These are phyloP conservation scores for Gopherus flavomarginatus DNA, from an alignment of 2,113 vertebrate species.

Conservation along the genomic window DNA sequence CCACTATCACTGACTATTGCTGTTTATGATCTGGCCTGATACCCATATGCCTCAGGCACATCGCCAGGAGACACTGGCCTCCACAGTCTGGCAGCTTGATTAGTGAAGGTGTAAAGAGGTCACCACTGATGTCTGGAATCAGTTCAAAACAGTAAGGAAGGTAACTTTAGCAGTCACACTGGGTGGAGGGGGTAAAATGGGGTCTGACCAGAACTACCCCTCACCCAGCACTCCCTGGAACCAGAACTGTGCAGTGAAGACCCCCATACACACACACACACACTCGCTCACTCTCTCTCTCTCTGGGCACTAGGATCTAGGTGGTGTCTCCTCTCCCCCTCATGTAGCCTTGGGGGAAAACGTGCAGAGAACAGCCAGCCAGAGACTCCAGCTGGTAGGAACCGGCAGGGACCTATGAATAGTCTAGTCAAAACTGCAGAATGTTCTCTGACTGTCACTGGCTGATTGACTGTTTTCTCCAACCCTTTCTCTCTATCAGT, in stretches of 20 bases:
- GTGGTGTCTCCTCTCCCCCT: background rate
- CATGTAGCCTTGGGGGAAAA: background rate
- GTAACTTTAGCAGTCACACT: background rate
- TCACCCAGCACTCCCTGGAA: background rate
- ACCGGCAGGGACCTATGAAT: background rate
- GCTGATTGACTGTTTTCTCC: background rate
- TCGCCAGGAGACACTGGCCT: background rate
- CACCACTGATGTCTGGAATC: background rate
- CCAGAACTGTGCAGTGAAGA: background rate
- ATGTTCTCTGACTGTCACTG: background rate
- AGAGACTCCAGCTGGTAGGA: background rate
- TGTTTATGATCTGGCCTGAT: no score
- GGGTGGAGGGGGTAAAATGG: background rate
- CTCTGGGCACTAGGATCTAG: background rate
- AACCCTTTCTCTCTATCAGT: background rate
- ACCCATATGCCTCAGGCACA: no score
- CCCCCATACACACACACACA: no score
- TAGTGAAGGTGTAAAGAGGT: background rate
- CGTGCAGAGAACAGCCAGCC: background rate
- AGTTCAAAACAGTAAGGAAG: background rate
- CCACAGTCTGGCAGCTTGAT: background rate
- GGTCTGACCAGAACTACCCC: no score
- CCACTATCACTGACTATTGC: no score
- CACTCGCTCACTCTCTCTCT: no score
- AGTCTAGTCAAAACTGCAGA: background rate